Base-by-base conservation (phyloP, 2,888 invertebrate genomes). In the Andrena marginata region DNA sequence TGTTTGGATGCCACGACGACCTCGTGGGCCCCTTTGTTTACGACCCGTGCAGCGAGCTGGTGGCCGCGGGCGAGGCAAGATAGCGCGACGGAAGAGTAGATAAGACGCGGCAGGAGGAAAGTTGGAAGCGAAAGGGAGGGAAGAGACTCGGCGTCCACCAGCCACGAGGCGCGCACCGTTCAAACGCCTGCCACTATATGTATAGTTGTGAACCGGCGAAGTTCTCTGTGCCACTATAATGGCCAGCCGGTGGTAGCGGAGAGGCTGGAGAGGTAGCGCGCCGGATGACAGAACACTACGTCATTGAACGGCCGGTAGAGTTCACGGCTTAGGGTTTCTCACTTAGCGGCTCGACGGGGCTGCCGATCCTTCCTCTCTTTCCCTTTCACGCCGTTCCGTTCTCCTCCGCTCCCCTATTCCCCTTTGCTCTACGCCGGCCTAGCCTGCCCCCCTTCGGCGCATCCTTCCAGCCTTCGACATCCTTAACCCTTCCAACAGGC, bases 281-380 rank as follows among this genome's bases (percentile, higher is more conserved):
- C 42, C 80, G 82, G 86, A 89, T 89, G 90, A 90, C 89, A 87
- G 89, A 87, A 89, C 84, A 87, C 89, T 89, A 85, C 89, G 89
- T 90, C 86, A 89, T 89, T 90, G 87, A 85, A 80, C 85, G 56
- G 88, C 54, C 82, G 76, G 62, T 84, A 82, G 85, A 73, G 77
- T 85, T 75, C 71, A 74, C 73, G 74, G 71, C 84, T 86, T 86
- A 84, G 85, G 82, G 80, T 83, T 85, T 85, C 85, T 84, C 77
- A 54, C 72, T 80, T 85, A 33, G 75, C 82, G 80, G 79, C 64
- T 26, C 67, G 33, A 49, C 59, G 60, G n/a, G 13, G 63, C 56
- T 56, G 54, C 59, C 75, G 72, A 64, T 77, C 64, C 60, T 42
- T 77, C 65, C 64, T 78, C 72, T 77, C 70, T 71, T 42, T 74